Conservation (phyloP, 2,888 invertebrate species). For the Drosophila mercatorum region DNA sequence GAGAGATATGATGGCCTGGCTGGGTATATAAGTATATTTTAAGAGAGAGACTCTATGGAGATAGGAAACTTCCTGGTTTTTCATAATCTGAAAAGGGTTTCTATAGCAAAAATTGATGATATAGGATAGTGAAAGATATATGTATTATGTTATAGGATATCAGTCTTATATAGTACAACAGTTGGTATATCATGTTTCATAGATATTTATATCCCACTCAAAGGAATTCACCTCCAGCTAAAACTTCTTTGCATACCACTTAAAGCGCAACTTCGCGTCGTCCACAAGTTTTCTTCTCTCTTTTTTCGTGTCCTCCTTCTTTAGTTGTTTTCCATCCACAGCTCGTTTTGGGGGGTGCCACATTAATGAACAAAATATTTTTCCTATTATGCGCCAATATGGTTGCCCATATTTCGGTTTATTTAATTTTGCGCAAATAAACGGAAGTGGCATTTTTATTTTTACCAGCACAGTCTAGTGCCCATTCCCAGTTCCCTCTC, state of each 20-base stretch:
- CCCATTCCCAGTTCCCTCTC: neutral
- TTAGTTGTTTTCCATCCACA: conserved; percentile 43
- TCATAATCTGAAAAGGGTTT: too few species aligned
- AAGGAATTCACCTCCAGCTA: too few species aligned
- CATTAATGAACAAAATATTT: conserved; percentile 80
- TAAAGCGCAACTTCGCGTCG: conserved; percentile 31
- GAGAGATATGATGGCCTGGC: neutral
- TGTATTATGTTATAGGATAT: too few species aligned
- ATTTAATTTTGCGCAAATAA: conserved; percentile 82
- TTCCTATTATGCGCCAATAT: conserved; percentile 80
- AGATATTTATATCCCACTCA: too few species aligned
- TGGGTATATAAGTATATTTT: too few species aligned
- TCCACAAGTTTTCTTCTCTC: conserved; percentile 10
- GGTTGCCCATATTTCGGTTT: conserved; percentile 80
- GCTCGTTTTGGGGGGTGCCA: conserved; percentile 48
- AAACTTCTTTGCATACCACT: neutral
- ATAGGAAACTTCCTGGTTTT: too few species aligned
- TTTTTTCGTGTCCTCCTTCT: conserved; percentile 7
- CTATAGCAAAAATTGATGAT: too few species aligned
- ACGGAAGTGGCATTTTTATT: conserved; percentile 80
- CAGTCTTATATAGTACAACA: too few species aligned
- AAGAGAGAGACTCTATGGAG: too few species aligned
- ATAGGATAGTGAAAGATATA: too few species aligned
- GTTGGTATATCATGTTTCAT: too few species aligned
- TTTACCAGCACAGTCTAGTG: conserved; percentile 47